phyloP scores from a whole-genome alignment of 1,140 invertebrate species.

The Leptopilina clavipes region DNA sequence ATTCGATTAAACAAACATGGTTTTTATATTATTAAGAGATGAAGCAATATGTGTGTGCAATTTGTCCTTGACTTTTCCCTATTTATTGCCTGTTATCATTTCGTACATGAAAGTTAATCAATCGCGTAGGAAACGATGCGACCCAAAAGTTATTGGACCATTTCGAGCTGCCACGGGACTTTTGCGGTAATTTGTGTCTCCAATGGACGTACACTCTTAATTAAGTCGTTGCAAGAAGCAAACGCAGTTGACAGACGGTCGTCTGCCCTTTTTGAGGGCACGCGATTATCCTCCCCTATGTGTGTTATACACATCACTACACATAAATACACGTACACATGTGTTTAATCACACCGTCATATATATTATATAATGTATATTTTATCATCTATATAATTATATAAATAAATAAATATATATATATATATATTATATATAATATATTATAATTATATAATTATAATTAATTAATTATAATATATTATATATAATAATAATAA shows the following conservation, averaged over 20 bases:
- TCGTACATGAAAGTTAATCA: constrained; percentile 17
- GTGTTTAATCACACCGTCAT: too few species aligned
- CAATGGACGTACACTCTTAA: constrained; percentile 49
- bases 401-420: too few species aligned
- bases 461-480: too few species aligned
- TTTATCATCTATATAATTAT: too few species aligned
- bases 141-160: constrained; percentile 30
- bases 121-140: constrained; percentile 7
- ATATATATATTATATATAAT: too few species aligned
- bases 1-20: neutral
- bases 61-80: neutral
- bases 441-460: too few species aligned
- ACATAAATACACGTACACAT: constrained; percentile 43
- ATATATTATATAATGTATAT: too few species aligned
- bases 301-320: constrained; percentile 5
- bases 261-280: constrained; percentile 32
- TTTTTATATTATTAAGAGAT: neutral
- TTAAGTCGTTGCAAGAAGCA: constrained; percentile 56
- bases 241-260: constrained; percentile 47
- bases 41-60: neutral
- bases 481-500: too few species aligned
- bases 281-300: constrained; percentile 30
- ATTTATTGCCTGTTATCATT: constrained; percentile 26
- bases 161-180: neutral
- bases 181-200: constrained; percentile 46